These are phyloP conservation scores for Dioctria rufipes DNA, from an alignment of 2,888 invertebrate species.

Conservation along the genomic window DNA sequence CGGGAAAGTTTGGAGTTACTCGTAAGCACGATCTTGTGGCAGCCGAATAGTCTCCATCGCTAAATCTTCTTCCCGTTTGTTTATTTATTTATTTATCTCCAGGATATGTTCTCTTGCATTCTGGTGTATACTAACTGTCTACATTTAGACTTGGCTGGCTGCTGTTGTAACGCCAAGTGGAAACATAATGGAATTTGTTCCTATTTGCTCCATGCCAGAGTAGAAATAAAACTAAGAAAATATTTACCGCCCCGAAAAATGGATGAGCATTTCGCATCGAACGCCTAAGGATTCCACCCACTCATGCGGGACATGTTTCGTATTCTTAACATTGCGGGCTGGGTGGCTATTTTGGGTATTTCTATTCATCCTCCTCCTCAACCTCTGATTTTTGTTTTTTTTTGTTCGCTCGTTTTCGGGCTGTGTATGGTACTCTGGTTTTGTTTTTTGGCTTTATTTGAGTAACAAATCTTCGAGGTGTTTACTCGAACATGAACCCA, in stretches of 20 bases:
- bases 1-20: constrained; percentile 35
- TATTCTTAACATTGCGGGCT: not conserved
- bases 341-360: not conserved
- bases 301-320: not conserved
- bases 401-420: constrained; percentile 7
- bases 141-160: constrained; percentile 19
- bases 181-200: constrained; percentile 56
- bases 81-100: constrained; percentile 55
- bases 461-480: constrained; percentile 57
- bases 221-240: constrained; percentile 54
- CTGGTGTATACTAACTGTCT: not conserved
- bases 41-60: constrained; percentile 51
- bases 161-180: constrained; percentile 1
- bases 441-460: constrained; percentile 50
- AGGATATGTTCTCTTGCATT: constrained; percentile 48
- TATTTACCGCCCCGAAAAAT: constrained; percentile 52
- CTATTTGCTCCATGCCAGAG: constrained; percentile 48
- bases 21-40: constrained; percentile 22
- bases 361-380: not conserved
- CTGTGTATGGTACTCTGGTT: not conserved
- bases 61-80: constrained; percentile 39
- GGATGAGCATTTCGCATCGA: constrained; percentile 16
- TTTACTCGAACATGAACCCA: constrained; percentile 56
- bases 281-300: not conserved
- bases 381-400: not conserved